Base-by-base conservation (phyloP, 2,888 invertebrate species). In the Archips crataeganus region DNA sequence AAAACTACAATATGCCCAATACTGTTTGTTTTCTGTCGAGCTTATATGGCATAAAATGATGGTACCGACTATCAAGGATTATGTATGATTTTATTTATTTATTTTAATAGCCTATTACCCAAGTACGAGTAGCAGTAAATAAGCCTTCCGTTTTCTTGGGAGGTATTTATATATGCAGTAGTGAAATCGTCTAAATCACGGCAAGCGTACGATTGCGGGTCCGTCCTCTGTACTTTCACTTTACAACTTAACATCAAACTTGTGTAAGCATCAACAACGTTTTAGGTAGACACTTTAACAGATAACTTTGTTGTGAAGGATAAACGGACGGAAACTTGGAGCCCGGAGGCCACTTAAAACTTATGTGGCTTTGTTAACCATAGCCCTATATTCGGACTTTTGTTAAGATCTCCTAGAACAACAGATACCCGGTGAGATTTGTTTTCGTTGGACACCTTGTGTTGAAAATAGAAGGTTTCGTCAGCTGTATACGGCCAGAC, bases 281-380 rank as follows among this genome's bases (percentile, higher is more conserved):
- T 91, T 90, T 90, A 86, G 85, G 87, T 84, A 85, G 88, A 86
- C 86, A 86, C 84, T 87, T 85, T 81, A 87, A 88, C 89, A 90
- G 90, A 92, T 90, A 92, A 93, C 89, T 93, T 90, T 87, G 90
- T 90, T 90, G 88, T 87, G 81, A 82, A 85, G 90, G 89, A 90
- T 90, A 92, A 92, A 91, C 89, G 91, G 90, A 87, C 86, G 80
- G 81, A 79, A 92, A 92, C 91, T 93, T 89, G 80, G 80, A 79
- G 90, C 88, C 91, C 84, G 76, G 91, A 86, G 93, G 90, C 92
- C 91, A 93, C 92, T 93, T 93, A 90, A 92, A 93, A 93, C 92
- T 93, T 93, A 88, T 89, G 90, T 92, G 91, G 90, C 92, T 93
- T 91, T 87, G 90, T 90, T 91, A 90, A 87, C 89, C 90, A 88